Evolutionary conservation across 1,140 invertebrate genomes (phyloP), one percentile per base, ranked within the genome.

Genomic region (Drosophila subobscura): DNA sequence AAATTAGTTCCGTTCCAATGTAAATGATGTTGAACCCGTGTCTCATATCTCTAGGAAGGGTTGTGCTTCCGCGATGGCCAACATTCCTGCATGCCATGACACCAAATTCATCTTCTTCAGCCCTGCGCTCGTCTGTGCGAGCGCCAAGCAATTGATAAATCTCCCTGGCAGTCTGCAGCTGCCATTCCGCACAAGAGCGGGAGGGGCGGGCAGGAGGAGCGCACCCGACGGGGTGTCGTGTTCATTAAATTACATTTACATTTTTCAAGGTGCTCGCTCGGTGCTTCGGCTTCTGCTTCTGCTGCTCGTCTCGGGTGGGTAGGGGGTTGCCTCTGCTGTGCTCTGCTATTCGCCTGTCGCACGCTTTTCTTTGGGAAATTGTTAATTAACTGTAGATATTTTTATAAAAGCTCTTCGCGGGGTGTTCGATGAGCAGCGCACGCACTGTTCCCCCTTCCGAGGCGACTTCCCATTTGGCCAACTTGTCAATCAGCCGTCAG

Each of bases 401-500:
- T 86, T 71, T 78, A 75, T 49, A 61, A 59, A 68, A 68, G 50
- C 72, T 61, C 52, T 68, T 67, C 37, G 41, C 40, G 54, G 55
- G 70, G 61, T 8, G 33, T 3, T 27, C 64, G 46, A 49, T 33
- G 54, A 10, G 33, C 33, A 37, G 16, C 16, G 25, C 53, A 41
- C 52, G 55, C 54, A 51, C 33, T 41, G 14, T 6, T 42, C 22
- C 10, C 23, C 25, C 12, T 23, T 12, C 8, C 23, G 14, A 25
- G 40, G 10, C 40, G 52, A 20, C 44, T 37, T 37, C 33, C 33
- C 37, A 68, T 60, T 78, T 22, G 74, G 81, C 83, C 81, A 88
- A 83, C 56, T 86, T 88, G 78, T 81, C 81, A 81, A 81, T 86
- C 81, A 86, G 76, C 70, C 88, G 83, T 86, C 81, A 79, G 64